Base-by-base conservation (phyloP, 2,797 vertebrate genomes). In the Tarsius wallacei region DNA sequence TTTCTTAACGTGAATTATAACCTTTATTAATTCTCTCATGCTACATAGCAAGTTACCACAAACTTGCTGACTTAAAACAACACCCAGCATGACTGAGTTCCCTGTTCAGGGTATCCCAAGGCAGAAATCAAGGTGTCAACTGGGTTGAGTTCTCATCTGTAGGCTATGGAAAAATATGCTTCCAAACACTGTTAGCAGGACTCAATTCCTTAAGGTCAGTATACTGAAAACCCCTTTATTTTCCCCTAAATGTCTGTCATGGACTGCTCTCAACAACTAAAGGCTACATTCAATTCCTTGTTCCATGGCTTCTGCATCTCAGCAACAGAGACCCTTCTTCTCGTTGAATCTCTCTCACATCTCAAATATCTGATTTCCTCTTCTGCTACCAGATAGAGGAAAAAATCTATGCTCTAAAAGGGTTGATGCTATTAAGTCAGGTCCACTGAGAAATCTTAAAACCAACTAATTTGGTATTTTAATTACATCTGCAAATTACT, bases 401-500 rank as follows among this genome's bases (percentile, higher is more conserved):
- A 89, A 96, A 89, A 93, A 47, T 51, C 15, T 82, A 53, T 61
- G 59, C 42, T 77, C 33, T 96, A 49, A 73, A 90, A 71, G 24
- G 15, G 36, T 70, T 93, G 24, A 51, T 96, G 28, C 80, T 83
- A 51, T 83, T 78, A 90, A 59, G 71, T 71, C 28, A 93, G 17
- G 63, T 17, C 33, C 47, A 64, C 3, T 16, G 49, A 96, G 15
- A 36, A 86, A 51, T 36, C 11, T 96, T 83, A 77, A 94, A 77
- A 63, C 13, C 66, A 57, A 77, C 10, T 55, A 4, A 82, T 53
- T 55, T 66, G 49, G 17, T 42, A 91, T 49, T 87, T 71, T 22
- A 94, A 49, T 77, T 47, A 87, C 55, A 91, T 83, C 47, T 71
- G 22, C 47, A 91, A 94, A 91, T 71, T 87, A 59, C 71, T 66